A percentile compares a stretch with the other conserved stretches of the same genome.
Conservation (phyloP, 2,797 vertebrate species). For the Gallinago solitaria region DNA sequence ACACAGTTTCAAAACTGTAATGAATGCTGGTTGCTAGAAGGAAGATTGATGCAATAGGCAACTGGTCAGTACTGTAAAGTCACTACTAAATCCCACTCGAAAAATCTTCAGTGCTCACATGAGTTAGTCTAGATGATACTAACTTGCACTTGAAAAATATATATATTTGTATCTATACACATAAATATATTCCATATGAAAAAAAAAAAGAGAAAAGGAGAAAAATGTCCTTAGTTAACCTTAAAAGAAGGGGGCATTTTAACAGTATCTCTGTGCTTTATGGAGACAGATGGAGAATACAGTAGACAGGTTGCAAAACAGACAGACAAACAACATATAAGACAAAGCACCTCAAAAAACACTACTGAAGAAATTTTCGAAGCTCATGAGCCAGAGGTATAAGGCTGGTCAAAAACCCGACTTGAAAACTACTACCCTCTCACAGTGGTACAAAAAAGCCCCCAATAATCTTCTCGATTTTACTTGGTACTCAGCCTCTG, state of each 20-base stretch:
- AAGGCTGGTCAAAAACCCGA: slow-evolving; percentile 73
- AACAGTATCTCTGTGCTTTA: slow-evolving; percentile 73
- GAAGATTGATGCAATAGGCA: slow-evolving; percentile 58
- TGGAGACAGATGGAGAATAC: slow-evolving; percentile 77
- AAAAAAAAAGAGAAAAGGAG: slow-evolving; percentile 2
- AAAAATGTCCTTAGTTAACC: slow-evolving; percentile 53
- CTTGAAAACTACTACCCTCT: slow-evolving; percentile 37
- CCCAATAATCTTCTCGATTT: slow-evolving; percentile 40
- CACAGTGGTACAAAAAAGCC: slow-evolving; percentile 51
- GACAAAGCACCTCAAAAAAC: slow-evolving; percentile 76
- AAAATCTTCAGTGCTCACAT: slow-evolving; percentile 54
- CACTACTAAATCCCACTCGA: slow-evolving; percentile 34
- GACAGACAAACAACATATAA: slow-evolving; percentile 73
- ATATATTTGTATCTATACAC: slow-evolving; percentile 37
- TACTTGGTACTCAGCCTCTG: slow-evolving; percentile 69
- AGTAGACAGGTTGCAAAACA: slow-evolving; percentile 73
- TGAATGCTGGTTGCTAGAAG: slow-evolving; percentile 65
- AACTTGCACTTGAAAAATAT: slow-evolving; percentile 65
- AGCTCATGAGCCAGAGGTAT: slow-evolving; percentile 69
- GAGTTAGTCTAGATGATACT: slow-evolving; percentile 51
- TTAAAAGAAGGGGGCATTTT: slow-evolving; percentile 64
- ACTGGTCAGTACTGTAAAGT: slow-evolving; percentile 32
- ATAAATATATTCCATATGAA: slow-evolving; percentile 29
- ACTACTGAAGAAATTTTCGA: slow-evolving; percentile 61
- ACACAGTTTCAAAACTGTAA: slow-evolving; percentile 45